A percentile compares a stretch with the other conserved stretches of the same genome.
phyloP scores from a whole-genome alignment of 2,888 invertebrate species.

The Linnaemya tessellans region DNA sequence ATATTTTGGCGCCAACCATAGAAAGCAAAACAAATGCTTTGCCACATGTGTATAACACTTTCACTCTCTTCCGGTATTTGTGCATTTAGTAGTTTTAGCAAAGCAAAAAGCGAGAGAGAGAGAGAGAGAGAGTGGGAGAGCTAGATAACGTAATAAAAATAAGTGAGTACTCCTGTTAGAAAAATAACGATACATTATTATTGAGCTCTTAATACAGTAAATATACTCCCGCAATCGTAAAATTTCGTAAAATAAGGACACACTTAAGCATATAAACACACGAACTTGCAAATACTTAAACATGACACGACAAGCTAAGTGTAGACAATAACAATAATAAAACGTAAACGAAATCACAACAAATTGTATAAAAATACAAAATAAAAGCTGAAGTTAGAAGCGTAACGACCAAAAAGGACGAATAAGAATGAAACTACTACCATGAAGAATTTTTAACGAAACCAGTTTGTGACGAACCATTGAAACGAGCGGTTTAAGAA shows the following conservation, averaged over 20 bases:
- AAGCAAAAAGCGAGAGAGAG: background rate
- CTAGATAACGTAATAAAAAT: conserved; percentile 17
- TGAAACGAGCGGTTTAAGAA: conserved; percentile 79
- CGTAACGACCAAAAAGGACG: conserved; percentile 68
- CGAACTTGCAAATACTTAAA: conserved; percentile 15
- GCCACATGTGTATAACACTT: conserved; percentile 59
- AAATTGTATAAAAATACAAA: conserved; percentile 58
- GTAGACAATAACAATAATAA: conserved; percentile 66
- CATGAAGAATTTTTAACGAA: conserved; percentile 73
- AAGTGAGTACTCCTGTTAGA: conserved; percentile 9
- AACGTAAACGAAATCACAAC: conserved; percentile 70
- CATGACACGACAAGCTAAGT: conserved; percentile 56
- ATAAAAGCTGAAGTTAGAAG: conserved; percentile 54
- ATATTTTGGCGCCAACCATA: conserved; percentile 79
- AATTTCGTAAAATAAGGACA: conserved; percentile 67
- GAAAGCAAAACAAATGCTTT: conserved; percentile 31
- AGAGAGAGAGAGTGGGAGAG: background rate
- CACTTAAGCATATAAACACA: conserved; percentile 40
- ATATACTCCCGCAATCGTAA: conserved; percentile 71
- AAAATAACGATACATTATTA: conserved; percentile 39
- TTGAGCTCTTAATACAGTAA: conserved; percentile 62
- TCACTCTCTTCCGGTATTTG: conserved; percentile 41
- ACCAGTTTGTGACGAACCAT: conserved; percentile 81
- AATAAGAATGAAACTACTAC: conserved; percentile 69
- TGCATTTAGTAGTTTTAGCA: background rate